Evolutionary conservation across 2,888 invertebrate species (phyloP), one percentile per base, ranked within the genome.

Genomic region (Amblyjoppa proteus): DNA sequence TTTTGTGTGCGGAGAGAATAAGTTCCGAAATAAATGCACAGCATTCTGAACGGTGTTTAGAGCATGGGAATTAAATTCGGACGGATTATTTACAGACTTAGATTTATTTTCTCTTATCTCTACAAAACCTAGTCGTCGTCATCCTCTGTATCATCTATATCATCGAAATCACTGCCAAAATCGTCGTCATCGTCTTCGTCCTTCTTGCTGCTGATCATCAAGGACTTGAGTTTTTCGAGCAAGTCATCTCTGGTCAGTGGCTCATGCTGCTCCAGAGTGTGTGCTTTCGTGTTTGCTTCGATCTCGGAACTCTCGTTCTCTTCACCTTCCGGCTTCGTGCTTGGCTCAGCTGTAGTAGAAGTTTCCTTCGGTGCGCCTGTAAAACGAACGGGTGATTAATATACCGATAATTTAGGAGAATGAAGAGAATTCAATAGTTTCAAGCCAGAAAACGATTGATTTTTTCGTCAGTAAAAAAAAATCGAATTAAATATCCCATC

Each of bases 191-290:
- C 82, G 20, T 80, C 79, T 5, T 73, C 38, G 66, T 85, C 69
- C 1, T 69, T 76, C 25, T 78, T 81, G 28, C 69, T 85, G 25
- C 81, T 71, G 25, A 90, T 45, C 79, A 88, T 79, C n/a, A 91
- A 78, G 31, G 88, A 85, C 69, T 91, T 89, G 38, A 91, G 86
- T 78, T 91, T 90, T 16, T 85, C 85, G 38, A 90, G 28, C 73
- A 92, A 87, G 83, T 90, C 88, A 51, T 91, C 89, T 71, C 88
- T 85, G 20, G 88, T 88, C 73, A 78, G 64, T 31, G 83, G 83
- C n/a, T 58, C 66, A 0, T 56, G 45, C 20, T 64, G 53, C 41
- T 73, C 68, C 45, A 56, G 31, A 51, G 53, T 41, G 45, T 49
- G 3, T 41, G 11, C 9, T 41, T 41, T 41, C 41, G 41, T 2